Percentiles rank a stretch among this genome's conserved stretches.
Conservation (phyloP, 2,113 vertebrate genomes). For the Pantherophis guttatus region DNA sequence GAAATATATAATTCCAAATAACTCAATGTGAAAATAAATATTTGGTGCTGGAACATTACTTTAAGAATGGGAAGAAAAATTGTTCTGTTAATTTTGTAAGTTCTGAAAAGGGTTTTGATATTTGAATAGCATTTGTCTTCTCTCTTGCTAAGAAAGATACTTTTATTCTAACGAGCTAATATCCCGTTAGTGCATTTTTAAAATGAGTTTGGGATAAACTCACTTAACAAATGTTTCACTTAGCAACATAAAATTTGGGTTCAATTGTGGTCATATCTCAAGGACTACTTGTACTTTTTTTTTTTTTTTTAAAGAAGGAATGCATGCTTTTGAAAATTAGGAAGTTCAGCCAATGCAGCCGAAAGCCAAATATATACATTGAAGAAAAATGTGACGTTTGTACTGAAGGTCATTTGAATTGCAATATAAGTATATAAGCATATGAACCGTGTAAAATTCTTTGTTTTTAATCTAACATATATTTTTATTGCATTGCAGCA, state of each 20-base stretch:
- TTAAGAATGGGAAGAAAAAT: not conserved
- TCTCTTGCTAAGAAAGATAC: not conserved
- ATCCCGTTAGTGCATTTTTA: too few species aligned
- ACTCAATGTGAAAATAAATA: not conserved
- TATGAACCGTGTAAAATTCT: not conserved
- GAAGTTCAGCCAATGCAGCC: not conserved
- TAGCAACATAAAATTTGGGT: too few species aligned
- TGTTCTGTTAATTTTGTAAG: not conserved
- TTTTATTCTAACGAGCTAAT: not conserved
- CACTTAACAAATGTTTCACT: too few species aligned
- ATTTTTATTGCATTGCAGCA: slow-evolving; percentile 2
- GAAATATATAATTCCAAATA: not conserved
- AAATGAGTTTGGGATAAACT: not conserved
- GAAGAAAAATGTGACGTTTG: not conserved
- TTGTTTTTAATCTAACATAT: not conserved
- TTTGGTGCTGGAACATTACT: not conserved
- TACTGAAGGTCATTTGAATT: not conserved
- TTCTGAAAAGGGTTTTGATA: not conserved
- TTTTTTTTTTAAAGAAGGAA: too few species aligned
- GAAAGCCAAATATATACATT: not conserved
- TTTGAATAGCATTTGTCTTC: not conserved
- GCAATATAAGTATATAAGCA: not conserved
- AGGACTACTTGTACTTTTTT: too few species aligned
- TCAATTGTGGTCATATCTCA: too few species aligned
- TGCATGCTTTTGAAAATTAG: not conserved